Conservation (phyloP, 2,888 invertebrate genomes). For the Caenorhabditis sp. region DNA sequence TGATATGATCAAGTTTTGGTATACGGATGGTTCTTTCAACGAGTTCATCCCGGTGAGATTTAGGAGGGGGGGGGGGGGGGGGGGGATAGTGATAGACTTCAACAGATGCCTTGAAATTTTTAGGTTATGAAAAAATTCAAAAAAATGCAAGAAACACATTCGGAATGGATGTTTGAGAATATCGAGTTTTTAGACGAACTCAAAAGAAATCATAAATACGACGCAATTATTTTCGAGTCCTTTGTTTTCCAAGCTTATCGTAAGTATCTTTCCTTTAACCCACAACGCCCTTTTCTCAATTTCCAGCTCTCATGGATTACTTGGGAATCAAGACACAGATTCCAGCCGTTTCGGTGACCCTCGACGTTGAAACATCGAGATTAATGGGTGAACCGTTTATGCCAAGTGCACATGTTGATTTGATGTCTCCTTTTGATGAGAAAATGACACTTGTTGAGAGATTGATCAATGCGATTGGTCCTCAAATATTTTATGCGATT, state of each 20-base stretch:
- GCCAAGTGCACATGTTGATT: no score
- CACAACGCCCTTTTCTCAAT: no score
- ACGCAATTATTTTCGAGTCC: constrained; percentile 16
- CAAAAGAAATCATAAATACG: constrained; percentile 12
- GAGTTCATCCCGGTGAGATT: constrained; percentile 17
- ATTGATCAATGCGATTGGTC: no score
- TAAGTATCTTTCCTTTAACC: not conserved
- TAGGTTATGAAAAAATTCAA: constrained; percentile 2
- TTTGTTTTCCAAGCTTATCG: not conserved
- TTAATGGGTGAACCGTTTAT: constrained; percentile 32
- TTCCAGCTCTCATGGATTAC: no score
- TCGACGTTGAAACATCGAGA: not conserved
- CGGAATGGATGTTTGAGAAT: not conserved
- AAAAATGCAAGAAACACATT: constrained; percentile 4
- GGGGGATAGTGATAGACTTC: no score
- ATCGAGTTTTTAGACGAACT: constrained; percentile 15
- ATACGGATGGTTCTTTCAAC: not conserved
- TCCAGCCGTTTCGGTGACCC: constrained; percentile 20
- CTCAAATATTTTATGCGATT: no score
- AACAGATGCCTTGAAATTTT: not conserved
- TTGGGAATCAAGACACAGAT: constrained; percentile 14
- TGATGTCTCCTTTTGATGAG: no score
- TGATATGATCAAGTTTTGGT: not conserved
- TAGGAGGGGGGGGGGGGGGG: no score
- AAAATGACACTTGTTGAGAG: no score